phyloP scores from a whole-genome alignment of 2,113 vertebrate genomes.

The Saimiri boliviensis region DNA sequence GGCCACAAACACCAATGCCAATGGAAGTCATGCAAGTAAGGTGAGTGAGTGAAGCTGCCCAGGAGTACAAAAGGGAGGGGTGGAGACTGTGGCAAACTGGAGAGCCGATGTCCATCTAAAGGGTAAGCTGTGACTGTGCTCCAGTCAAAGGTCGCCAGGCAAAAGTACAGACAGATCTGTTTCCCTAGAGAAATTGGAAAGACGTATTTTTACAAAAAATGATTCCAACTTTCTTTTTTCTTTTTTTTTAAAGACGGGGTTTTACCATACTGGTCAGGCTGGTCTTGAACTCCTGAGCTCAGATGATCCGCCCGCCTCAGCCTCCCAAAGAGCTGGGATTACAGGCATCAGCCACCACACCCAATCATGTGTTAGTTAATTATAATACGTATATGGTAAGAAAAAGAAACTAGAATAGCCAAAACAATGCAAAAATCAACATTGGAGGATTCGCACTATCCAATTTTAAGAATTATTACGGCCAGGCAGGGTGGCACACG shows the following conservation, averaged over 20 bases:
- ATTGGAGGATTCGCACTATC: neutral
- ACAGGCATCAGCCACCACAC: no score
- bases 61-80: no score
- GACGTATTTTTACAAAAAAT: neutral
- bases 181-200: neutral
- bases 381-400: neutral
- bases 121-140: neutral
- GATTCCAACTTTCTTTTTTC: neutral
- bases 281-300: no score
- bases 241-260: no score
- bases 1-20: neutral
- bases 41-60: rapidly evolving
- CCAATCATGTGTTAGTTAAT: neutral
- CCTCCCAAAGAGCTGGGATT: no score
- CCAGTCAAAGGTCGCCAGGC: neutral
- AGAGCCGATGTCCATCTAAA: neutral
- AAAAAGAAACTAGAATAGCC: neutral
- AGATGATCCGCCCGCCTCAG: no score
- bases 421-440: neutral
- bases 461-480: neutral
- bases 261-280: no score
- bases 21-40: neutral
- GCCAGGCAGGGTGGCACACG: no score
- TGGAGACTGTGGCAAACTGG: neutral
- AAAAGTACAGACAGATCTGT: neutral